These are phyloP conservation scores for Gryllus longicercus DNA, from an alignment of 2,888 invertebrate genomes.

Conservation along the genomic window DNA sequence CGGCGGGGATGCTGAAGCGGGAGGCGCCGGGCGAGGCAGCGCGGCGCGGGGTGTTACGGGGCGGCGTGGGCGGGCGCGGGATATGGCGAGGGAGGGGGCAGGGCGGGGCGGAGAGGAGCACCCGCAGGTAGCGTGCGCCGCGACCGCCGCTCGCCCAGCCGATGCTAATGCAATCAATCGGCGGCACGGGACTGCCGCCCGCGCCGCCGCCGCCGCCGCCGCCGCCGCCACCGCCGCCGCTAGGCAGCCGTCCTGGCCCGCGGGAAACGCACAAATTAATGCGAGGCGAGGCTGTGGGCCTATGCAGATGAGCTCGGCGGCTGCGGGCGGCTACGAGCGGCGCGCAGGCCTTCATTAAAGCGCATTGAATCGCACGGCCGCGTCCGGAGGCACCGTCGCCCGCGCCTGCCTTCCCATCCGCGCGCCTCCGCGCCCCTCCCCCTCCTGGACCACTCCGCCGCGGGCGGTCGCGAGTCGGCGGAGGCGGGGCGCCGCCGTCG, in stretches of 20 bases:
- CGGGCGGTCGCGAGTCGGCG: background rate
- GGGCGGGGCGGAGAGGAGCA: background rate
- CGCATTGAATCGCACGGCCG: conserved; percentile 6
- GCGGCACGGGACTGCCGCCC: background rate
- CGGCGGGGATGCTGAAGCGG: too few species aligned
- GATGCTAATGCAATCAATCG: conserved; percentile 17
- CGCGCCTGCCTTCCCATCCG: background rate
- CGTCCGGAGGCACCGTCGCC: conserved; percentile 3
- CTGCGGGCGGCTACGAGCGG: background rate
- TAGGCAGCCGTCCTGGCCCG: background rate
- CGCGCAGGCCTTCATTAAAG: conserved; percentile 7
- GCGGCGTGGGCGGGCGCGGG: too few species aligned
- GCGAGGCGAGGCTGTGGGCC: conserved; percentile 17
- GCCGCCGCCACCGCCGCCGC: background rate
- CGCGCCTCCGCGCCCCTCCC: background rate
- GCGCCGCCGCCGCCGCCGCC: background rate
- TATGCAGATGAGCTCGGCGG: conserved; percentile 8
- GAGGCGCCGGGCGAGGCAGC: too few species aligned
- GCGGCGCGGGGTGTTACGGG: too few species aligned
- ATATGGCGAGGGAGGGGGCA: background rate
- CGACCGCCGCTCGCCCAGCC: background rate
- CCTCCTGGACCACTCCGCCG: background rate
- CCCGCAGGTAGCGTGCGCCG: conserved; percentile 2
- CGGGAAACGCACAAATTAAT: conserved; percentile 5
- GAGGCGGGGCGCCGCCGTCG: background rate